phyloP scores from a whole-genome alignment of 1,140 invertebrate species.

The Trichonephila clavipes region DNA sequence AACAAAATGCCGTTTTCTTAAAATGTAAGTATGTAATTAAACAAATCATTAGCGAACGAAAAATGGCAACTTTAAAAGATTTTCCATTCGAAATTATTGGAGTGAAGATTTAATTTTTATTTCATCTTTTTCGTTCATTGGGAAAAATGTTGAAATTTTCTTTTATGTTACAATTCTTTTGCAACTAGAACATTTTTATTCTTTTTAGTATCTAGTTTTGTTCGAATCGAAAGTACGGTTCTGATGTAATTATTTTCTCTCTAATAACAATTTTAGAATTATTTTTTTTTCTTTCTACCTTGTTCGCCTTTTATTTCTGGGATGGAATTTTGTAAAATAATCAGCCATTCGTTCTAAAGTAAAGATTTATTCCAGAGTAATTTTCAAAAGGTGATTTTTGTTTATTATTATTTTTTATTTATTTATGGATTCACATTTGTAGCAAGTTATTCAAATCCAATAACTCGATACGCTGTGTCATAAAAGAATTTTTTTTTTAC shows the following conservation, averaged over 20 bases:
- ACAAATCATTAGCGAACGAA: constrained; percentile 68
- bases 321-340: constrained; percentile 56
- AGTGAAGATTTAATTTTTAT: constrained; percentile 50
- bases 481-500: neutral
- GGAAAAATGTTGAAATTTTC: neutral
- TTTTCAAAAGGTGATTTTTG: constrained; percentile 17
- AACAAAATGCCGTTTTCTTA: constrained; percentile 56
- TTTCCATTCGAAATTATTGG: constrained; percentile 68
- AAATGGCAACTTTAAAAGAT: constrained; percentile 70
- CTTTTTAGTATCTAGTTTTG: constrained; percentile 20
- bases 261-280: constrained; percentile 62
- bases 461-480: neutral
- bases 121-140: neutral
- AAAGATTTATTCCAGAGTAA: neutral
- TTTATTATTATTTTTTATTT: constrained; percentile 19
- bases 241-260: constrained; percentile 70
- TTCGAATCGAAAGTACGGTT: constrained; percentile 3
- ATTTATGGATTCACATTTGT: neutral
- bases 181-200: neutral
- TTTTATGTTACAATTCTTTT: constrained; percentile 51
- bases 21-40: constrained; percentile 71
- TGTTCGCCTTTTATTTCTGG: neutral
- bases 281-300: neutral
- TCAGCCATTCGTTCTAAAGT: constrained; percentile 44
- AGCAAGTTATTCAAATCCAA: neutral